A percentile compares a stretch with the other conserved stretches of the same genome.
Evolutionary conservation across 2,113 vertebrate species (phyloP).

Genomic region (Prunella fulvescens): DNA sequence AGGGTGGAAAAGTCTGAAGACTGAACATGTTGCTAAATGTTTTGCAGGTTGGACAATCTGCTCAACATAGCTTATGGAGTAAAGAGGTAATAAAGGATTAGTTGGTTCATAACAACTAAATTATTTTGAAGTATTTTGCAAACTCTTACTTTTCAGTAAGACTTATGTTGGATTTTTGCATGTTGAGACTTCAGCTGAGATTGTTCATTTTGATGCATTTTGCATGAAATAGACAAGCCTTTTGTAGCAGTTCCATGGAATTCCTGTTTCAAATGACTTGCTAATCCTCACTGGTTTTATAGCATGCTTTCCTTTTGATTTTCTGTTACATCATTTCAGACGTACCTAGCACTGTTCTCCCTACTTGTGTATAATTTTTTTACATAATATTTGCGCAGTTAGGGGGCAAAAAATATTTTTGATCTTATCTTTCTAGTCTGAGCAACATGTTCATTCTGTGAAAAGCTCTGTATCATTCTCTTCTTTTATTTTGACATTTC

Average conservation of each 20-base stretch:
- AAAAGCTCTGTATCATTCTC: background rate
- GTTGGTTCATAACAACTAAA: conserved; percentile 39
- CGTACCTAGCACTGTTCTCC: background rate
- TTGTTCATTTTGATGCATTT: background rate
- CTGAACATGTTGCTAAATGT: conserved; percentile 76
- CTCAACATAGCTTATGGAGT: conserved; percentile 99
- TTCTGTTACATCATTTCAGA: conserved; percentile 34
- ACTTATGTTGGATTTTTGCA: conserved; percentile 62
- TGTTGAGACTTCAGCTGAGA: conserved; percentile 11
- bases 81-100: conserved; percentile 88
- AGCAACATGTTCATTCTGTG: background rate
- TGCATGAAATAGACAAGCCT: conserved; percentile 9
- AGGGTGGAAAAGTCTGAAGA: conserved; percentile 33
- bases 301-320: conserved; percentile 53
- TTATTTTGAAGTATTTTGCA: conserved; percentile 16
- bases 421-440: background rate
- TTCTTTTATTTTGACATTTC: background rate
- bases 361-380: background rate
- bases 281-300: background rate
- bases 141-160: conserved; percentile 6
- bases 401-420: background rate
- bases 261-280: background rate
- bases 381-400: background rate
- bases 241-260: background rate
- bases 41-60: conserved; percentile 97